A percentile compares a stretch with the other conserved stretches of the same genome.
Conservation (phyloP, 2,797 vertebrate genomes). For the Oophaga sylvatica region DNA sequence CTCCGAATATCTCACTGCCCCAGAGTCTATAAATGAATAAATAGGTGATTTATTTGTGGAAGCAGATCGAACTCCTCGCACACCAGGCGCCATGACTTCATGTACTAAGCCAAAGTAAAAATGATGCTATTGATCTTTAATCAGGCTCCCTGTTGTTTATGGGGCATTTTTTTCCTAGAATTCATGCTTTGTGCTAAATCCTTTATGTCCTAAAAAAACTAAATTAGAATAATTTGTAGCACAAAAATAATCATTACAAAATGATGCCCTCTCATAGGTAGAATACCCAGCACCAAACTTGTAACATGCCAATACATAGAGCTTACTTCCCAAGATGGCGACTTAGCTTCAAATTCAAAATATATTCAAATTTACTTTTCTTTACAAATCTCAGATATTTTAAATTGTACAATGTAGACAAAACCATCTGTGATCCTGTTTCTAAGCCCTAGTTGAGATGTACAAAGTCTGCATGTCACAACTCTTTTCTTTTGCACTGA, state of each 20-base stretch:
- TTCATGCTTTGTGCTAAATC: not conserved
- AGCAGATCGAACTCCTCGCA: not conserved
- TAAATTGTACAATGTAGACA: not conserved
- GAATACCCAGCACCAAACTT: not conserved
- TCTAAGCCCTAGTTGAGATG: not conserved
- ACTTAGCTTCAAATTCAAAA: not conserved
- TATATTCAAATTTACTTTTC: not conserved
- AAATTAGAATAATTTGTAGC: not conserved
- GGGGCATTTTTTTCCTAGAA: not conserved
- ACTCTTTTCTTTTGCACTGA: no score
- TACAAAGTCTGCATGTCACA: not conserved
- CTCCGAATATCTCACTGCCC: not conserved
- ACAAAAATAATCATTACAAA: not conserved
- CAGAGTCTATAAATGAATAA: not conserved
- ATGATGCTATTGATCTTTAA: constrained; percentile 1
- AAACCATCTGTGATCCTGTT: not conserved
- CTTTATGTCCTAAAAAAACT: not conserved
- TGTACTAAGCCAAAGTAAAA: not conserved
- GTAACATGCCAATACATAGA: no score
- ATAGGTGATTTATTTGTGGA: not conserved
- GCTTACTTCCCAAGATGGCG: not conserved
- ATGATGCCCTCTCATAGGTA: not conserved
- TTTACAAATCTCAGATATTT: not conserved
- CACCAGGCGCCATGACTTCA: not conserved
- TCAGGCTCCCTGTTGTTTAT: not conserved